A percentile compares a stretch with the other conserved stretches of the same genome.
These are phyloP conservation scores for Trichogramma dendrolimi DNA, from an alignment of 2,888 invertebrate genomes.

Conservation along the genomic window DNA sequence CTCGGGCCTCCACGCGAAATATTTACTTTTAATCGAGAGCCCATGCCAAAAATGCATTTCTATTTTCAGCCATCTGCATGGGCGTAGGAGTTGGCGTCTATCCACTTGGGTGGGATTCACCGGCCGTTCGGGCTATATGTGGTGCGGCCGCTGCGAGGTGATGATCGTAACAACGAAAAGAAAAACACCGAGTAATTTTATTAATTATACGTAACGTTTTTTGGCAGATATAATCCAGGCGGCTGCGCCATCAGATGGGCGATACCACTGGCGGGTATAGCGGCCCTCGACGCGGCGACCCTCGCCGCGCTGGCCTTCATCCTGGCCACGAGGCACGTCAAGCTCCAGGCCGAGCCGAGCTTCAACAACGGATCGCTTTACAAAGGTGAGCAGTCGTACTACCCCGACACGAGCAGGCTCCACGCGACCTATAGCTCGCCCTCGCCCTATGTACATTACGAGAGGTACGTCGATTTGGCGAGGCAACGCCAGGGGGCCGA, in stretches of 20 bases:
- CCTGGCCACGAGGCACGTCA: constrained; percentile 82
- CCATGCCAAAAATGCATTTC: constrained; percentile 1
- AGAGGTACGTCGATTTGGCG: no score
- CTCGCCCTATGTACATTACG: no score
- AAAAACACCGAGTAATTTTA: no score
- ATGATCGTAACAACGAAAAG: neutral
- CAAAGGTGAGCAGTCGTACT: constrained; percentile 55
- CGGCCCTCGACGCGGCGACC: constrained; percentile 79
- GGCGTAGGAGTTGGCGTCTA: constrained; percentile 82
- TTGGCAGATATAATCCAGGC: constrained; percentile 59
- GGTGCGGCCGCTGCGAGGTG: constrained; percentile 77
- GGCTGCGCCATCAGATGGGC: constrained; percentile 91
- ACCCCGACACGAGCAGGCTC: no score
- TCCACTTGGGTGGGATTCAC: constrained; percentile 88
- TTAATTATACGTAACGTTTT: neutral
- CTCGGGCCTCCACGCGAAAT: no score
- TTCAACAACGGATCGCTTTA: constrained; percentile 64
- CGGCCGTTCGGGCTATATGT: constrained; percentile 78
- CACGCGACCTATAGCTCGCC: no score
- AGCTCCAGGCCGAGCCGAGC: constrained; percentile 71
- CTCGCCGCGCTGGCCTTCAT: constrained; percentile 88
- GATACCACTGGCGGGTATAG: constrained; percentile 86
- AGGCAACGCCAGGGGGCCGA: no score
- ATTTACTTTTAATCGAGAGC: no score
- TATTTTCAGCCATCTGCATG: constrained; percentile 74